Conservation (phyloP, 2,888 invertebrate species). For the Dioctria linearis region DNA sequence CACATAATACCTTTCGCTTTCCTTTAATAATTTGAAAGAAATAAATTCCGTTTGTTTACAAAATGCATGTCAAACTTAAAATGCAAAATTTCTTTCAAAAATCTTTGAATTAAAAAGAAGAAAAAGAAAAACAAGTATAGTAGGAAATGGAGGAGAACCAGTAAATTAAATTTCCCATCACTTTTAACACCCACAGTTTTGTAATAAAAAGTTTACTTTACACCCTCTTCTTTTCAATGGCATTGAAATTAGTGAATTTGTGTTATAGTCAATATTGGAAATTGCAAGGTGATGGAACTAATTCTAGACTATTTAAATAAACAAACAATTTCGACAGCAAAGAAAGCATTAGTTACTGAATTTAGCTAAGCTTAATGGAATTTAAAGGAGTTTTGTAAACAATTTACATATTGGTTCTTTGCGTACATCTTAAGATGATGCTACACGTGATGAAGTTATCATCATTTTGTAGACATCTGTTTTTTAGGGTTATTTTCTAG, state of each 20-base stretch:
- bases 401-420: constrained; percentile 31
- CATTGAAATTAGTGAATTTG: constrained; percentile 1
- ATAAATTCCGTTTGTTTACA: no score
- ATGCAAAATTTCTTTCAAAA: no score
- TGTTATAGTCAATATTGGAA: neutral
- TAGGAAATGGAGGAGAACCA: no score
- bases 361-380: constrained; percentile 26
- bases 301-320: neutral
- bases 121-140: no score
- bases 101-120: no score
- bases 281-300: neutral
- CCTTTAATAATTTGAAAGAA: no score
- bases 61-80: no score
- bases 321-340: neutral
- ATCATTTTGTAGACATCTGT: constrained; percentile 8
- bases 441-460: constrained; percentile 29
- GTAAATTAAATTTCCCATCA: no score
- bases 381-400: constrained; percentile 37
- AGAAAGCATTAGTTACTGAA: constrained; percentile 13
- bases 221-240: neutral
- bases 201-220: neutral
- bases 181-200: neutral
- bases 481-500: neutral
- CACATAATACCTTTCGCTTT: no score
- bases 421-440: neutral